phyloP scores from a whole-genome alignment of 1,140 invertebrate species.

The Lepidostoma basale region DNA sequence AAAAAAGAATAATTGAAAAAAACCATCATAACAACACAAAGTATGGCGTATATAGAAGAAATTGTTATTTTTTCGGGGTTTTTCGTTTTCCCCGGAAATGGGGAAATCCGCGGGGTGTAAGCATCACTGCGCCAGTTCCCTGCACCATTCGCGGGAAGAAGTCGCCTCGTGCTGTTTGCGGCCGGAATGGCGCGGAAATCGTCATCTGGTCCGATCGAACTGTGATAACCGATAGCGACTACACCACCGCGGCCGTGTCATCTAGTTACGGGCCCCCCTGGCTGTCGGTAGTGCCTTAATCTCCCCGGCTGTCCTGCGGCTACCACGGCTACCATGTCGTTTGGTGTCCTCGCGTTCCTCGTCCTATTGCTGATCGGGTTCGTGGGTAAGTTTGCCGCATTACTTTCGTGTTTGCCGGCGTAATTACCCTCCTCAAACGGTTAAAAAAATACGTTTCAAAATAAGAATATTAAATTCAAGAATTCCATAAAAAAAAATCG shows the following conservation, averaged over 20 bases:
- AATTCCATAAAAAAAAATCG: no score
- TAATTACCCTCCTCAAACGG: no score
- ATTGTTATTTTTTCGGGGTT: no score
- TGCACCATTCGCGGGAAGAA: constrained; percentile 8
- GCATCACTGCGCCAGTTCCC: constrained; percentile 24
- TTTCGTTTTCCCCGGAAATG: background rate
- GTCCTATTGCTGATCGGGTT: constrained; percentile 11
- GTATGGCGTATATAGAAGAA: no score
- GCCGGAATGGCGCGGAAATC: background rate
- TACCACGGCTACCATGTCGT: constrained; percentile 11
- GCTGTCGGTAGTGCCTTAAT: constrained; percentile 24
- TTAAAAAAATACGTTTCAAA: no score
- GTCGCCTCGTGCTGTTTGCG: background rate
- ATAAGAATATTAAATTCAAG: no score
- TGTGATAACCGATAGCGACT: background rate
- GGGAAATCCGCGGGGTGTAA: constrained; percentile 1
- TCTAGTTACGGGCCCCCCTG: background rate
- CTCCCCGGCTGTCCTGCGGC: background rate
- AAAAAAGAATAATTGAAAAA: no score
- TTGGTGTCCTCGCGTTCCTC: constrained; percentile 7
- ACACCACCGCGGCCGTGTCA: background rate
- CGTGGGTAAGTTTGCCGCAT: constrained; percentile 29
- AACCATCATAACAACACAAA: no score
- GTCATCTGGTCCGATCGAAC: background rate
- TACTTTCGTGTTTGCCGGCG: no score